These are phyloP conservation scores for Electrophaes corylata DNA, from an alignment of 2,888 invertebrate species.

Conservation along the genomic window DNA sequence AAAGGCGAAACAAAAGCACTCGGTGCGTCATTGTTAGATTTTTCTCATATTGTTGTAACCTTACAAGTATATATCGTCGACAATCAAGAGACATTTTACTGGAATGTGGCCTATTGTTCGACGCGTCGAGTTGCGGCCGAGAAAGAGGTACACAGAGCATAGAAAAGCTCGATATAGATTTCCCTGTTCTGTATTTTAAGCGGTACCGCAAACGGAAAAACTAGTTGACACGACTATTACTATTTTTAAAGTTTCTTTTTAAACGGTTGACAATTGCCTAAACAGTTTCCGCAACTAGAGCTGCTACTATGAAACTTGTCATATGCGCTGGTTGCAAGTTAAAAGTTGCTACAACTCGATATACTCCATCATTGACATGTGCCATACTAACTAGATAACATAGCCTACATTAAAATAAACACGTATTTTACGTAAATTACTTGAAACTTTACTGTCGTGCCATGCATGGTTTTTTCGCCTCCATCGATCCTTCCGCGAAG, in stretches of 20 bases:
- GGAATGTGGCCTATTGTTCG: constrained; percentile 35
- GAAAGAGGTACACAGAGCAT: constrained; percentile 22
- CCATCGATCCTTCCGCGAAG: constrained; percentile 9
- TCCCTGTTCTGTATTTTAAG: not conserved
- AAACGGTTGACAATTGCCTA: no score
- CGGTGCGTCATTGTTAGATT: constrained; percentile 12
- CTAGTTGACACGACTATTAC: no score
- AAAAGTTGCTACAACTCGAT: no score
- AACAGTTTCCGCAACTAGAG: no score
- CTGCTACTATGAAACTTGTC: no score
- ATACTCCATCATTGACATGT: no score
- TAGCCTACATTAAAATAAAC: no score
- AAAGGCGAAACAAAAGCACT: constrained; percentile 6
- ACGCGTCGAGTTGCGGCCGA: constrained; percentile 12
- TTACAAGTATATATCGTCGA: constrained; percentile 36
- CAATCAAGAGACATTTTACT: constrained; percentile 39
- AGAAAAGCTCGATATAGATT: constrained; percentile 12
- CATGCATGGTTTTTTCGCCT: constrained; percentile 4
- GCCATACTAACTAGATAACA: no score
- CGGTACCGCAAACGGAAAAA: no score
- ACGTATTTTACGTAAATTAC: not conserved
- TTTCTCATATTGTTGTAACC: constrained; percentile 20
- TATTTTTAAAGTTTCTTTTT: no score
- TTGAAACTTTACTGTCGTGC: not conserved
- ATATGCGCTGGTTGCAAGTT: no score